Evolutionary conservation across 2,113 vertebrate genomes (phyloP).

Genomic region (Lota lota): DNA sequence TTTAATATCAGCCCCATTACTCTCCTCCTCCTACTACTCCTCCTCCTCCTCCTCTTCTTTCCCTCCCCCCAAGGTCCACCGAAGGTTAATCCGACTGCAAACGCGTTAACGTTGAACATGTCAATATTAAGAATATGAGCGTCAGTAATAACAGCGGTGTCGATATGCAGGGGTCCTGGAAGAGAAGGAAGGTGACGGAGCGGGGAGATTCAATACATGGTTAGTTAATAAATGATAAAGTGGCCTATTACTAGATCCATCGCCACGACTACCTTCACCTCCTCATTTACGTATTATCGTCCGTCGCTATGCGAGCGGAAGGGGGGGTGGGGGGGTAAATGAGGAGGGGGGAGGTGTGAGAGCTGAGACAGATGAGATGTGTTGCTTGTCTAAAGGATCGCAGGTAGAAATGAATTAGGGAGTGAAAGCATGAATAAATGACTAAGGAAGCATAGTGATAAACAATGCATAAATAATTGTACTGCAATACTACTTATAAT

Average conservation of each 20-base stretch:
- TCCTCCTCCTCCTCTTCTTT: too few species aligned
- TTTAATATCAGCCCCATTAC: too few species aligned
- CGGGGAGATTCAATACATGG: constrained; percentile 35
- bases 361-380: constrained; percentile 33
- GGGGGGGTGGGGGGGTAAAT: constrained; percentile 26
- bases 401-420: not conserved
- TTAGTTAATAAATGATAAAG: constrained; percentile 48
- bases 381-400: not conserved
- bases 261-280: constrained; percentile 8
- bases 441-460: not conserved
- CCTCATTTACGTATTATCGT: not conserved
- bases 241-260: constrained; percentile 20
- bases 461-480: too few species aligned
- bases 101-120: constrained; percentile 49
- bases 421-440: too few species aligned
- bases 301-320: constrained; percentile 3
- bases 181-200: constrained; percentile 26
- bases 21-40: too few species aligned
- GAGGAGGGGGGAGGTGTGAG: constrained; percentile 17
- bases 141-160: constrained; percentile 42
- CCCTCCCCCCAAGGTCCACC: constrained; percentile 26
- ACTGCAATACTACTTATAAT: too few species aligned
- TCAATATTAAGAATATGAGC: constrained; percentile 59
- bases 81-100: constrained; percentile 51
- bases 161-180: constrained; percentile 28